Percentiles rank a stretch among this genome's conserved stretches.
Conservation (phyloP, 2,113 vertebrate species). For the Rhizomys pruinosus region DNA sequence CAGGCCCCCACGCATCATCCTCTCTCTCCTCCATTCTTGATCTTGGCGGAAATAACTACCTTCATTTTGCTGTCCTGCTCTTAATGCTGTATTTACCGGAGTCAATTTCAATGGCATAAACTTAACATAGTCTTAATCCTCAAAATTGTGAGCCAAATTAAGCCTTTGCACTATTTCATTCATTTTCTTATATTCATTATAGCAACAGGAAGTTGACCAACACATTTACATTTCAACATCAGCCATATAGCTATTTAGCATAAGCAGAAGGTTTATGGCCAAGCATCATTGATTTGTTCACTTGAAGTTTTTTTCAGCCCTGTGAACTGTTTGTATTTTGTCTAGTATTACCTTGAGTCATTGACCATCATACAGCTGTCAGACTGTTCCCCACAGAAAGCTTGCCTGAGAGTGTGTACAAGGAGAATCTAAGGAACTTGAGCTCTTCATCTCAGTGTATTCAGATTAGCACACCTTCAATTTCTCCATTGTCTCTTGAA, state of each 20-base stretch:
- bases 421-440: conserved; percentile 47
- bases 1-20: too few species aligned
- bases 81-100: too few species aligned
- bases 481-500: conserved; percentile 60
- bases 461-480: conserved; percentile 61
- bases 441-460: conserved; percentile 50
- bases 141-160: too few species aligned
- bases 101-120: too few species aligned
- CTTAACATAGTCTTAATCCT: background rate
- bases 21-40: background rate
- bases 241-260: background rate
- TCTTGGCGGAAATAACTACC: too few species aligned
- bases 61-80: fast-evolving
- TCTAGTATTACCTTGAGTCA: background rate
- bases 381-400: background rate
- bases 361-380: background rate
- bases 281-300: background rate
- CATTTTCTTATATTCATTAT: background rate
- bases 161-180: background rate
- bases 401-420: conserved; percentile 34
- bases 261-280: background rate
- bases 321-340: background rate
- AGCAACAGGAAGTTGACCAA: background rate
- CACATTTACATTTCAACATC: background rate
- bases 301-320: background rate